Conservation (phyloP, 2,888 invertebrate genomes). For the Tinea semifulvella region DNA sequence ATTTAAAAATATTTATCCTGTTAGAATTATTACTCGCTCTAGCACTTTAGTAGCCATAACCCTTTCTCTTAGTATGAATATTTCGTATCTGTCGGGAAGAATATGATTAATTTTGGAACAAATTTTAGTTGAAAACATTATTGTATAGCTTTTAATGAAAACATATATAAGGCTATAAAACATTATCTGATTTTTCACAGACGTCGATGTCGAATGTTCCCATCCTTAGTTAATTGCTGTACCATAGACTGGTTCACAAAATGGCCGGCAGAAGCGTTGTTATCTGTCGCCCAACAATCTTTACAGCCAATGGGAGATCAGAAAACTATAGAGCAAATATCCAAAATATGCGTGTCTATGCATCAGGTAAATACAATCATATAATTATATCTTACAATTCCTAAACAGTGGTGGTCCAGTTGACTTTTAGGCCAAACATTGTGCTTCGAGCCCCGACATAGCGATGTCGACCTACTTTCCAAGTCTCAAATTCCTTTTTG, state of each 20-base stretch:
- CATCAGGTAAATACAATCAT: constrained; percentile 40
- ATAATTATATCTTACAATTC: neutral
- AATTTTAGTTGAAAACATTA: too few species aligned
- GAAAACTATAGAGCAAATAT: constrained; percentile 44
- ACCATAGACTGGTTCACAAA: constrained; percentile 95
- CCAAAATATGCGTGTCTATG: constrained; percentile 49
- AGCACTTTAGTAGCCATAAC: too few species aligned
- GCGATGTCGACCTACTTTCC: too few species aligned
- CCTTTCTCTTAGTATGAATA: too few species aligned
- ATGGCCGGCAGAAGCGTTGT: constrained; percentile 89
- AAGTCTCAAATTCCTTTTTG: too few species aligned
- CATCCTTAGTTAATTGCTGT: constrained; percentile 92
- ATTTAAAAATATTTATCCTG: too few species aligned
- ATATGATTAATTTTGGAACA: too few species aligned
- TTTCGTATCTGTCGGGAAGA: too few species aligned
- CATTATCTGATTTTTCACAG: constrained; percentile 42
- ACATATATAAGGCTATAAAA: too few species aligned
- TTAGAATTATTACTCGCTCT: too few species aligned
- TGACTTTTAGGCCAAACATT: neutral
- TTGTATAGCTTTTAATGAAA: too few species aligned
- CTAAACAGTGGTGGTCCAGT: neutral
- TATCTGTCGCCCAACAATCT: constrained; percentile 81
- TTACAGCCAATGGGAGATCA: constrained; percentile 67
- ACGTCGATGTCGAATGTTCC: constrained; percentile 91
- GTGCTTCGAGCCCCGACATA: neutral